phyloP scores from a whole-genome alignment of 2,888 invertebrate species.

The Agrenia bidenticulata region DNA sequence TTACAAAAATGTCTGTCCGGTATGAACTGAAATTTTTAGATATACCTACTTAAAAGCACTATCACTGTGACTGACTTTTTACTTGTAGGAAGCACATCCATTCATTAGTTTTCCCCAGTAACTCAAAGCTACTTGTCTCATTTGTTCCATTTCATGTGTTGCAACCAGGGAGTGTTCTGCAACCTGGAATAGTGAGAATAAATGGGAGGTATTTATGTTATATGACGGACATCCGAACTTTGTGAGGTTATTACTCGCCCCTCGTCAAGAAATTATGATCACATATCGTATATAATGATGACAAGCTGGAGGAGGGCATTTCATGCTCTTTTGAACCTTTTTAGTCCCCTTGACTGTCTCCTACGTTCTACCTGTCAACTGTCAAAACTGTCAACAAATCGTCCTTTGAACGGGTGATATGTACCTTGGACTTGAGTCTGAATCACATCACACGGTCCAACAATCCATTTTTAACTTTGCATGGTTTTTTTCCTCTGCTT shows the following conservation, averaged over 20 bases:
- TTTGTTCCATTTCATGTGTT: not conserved
- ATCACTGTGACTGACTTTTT: too few species aligned
- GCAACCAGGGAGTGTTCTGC: too few species aligned
- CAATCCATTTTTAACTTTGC: slow-evolving; percentile 2
- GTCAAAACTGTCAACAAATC: slow-evolving; percentile 10
- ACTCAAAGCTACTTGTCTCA: not conserved
- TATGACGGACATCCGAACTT: too few species aligned
- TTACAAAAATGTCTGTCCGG: too few species aligned
- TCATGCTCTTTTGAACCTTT: slow-evolving; percentile 9
- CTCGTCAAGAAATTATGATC: too few species aligned
- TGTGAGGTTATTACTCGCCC: too few species aligned
- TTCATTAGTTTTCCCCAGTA: not conserved
- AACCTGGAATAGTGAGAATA: too few species aligned
- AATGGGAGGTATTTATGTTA: too few species aligned
- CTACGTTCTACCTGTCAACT: slow-evolving; percentile 9
- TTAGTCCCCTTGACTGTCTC: not conserved
- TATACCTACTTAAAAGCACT: too few species aligned
- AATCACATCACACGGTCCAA: slow-evolving; percentile 8
- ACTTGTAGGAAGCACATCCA: too few species aligned
- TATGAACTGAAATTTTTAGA: too few species aligned
- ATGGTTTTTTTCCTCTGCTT: not conserved
- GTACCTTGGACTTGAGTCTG: not conserved
- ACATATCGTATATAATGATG: not conserved
- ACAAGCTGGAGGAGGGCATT: slow-evolving; percentile 5
- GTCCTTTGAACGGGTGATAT: not conserved